Evolutionary conservation across 2,888 invertebrate species (phyloP), one percentile per base, ranked within the genome.

Genomic region (Stenodema calcarata): DNA sequence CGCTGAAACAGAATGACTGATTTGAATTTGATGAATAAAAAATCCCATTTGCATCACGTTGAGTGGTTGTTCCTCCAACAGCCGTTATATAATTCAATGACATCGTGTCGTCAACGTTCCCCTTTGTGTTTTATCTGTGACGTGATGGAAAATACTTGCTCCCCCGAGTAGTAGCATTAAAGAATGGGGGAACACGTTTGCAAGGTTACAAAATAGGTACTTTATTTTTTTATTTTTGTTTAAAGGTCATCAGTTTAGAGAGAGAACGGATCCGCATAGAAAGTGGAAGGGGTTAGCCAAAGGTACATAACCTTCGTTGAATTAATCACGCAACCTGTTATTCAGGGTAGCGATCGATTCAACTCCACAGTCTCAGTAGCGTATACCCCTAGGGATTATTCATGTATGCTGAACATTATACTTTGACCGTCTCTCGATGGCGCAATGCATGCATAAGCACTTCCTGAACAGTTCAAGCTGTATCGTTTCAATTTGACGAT

Each of bases 261-360:
- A n/a, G n/a, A n/a, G n/a, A n/a, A n/a, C n/a, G n/a, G n/a, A n/a
- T n/a, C 35, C 4, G 35, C 4, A 35, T 35, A 4, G 2, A 35
- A 35, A 35, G 35, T 2, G 35, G 62, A 1, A 1, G 27, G 23
- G 62, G 0, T 27, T 23, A 12, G 3, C 11, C 6, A 23, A 27
- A 44, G 27, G 78, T 35, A 42, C 78, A 78, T 44, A 78, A 78
- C 44, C 35, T 23, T 44, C 14, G 41, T 78, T 78, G 78, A 78
- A 78, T 78, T 78, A 44, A 78, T 44, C 78, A 78, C 16, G 42
- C 78, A 42, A 78, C 78, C 78, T 78, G 44, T 78, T 78, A 78
- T 78, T 27, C 78, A 11, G 62, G 18, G 9, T 18, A 4, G 18
- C 41, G 44, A 42, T 78, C 78, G 78, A 78, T 78, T 75, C 78